A percentile compares a stretch with the other conserved stretches of the same genome.
phyloP scores from a whole-genome alignment of 2,113 vertebrate species.

The Ceuthmochares aereus region DNA sequence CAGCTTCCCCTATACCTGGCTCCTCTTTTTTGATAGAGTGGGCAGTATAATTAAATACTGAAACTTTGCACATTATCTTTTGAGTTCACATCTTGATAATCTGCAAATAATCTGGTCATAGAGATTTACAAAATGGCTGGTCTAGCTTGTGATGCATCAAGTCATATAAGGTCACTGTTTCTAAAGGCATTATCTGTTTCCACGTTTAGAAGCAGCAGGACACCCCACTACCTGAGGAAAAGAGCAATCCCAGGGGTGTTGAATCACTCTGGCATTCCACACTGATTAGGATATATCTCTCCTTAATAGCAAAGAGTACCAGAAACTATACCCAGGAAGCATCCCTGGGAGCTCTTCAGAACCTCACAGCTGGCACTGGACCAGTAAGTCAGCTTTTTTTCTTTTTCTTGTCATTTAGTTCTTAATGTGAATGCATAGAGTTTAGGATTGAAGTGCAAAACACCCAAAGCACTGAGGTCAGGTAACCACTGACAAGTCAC shows the following conservation, averaged over 20 bases:
- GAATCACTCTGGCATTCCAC: constrained; percentile 92
- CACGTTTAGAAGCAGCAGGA: constrained; percentile 74
- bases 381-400: constrained; percentile 73
- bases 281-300: constrained; percentile 91
- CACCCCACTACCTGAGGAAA: constrained; percentile 82
- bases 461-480: neutral
- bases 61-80: neutral
- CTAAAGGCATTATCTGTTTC: constrained; percentile 5
- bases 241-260: constrained; percentile 83
- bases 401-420: neutral
- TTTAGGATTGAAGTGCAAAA: neutral
- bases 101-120: neutral
- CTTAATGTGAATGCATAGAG: neutral
- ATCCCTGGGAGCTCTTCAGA: constrained; percentile 91
- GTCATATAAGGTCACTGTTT: neutral
- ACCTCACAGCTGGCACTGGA: constrained; percentile 89
- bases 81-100: neutral
- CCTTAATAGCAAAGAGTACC: constrained; percentile 88
- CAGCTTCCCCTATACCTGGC: neutral
- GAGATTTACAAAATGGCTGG: neutral
- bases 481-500: neutral
- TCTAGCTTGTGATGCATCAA: neutral
- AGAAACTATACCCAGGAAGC: constrained; percentile 86
- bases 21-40: neutral
- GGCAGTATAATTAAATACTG: neutral